phyloP scores from a whole-genome alignment of 2,113 vertebrate genomes.

The Lampris incognitus region DNA sequence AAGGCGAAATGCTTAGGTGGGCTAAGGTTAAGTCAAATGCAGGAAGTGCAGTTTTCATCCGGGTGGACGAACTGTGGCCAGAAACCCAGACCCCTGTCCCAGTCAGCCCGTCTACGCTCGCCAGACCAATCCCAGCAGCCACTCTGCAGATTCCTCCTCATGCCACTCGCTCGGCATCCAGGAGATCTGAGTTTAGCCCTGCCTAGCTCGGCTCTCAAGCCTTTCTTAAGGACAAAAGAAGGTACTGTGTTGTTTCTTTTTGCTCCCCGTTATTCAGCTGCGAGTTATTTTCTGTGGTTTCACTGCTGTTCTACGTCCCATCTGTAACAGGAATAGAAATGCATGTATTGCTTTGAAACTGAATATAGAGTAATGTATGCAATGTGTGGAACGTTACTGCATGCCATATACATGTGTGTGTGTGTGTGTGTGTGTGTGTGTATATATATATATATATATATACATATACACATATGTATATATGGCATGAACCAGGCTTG shows the following conservation, averaged over 20 bases:
- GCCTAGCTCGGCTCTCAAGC: slow-evolving; percentile 30
- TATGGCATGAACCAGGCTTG: too few relatives aligned
- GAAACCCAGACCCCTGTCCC: slow-evolving; percentile 45
- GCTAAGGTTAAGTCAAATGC: slow-evolving; percentile 10
- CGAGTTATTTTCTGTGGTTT: slow-evolving; percentile 13
- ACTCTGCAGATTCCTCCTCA: slow-evolving; percentile 54
- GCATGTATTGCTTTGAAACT: too few relatives aligned
- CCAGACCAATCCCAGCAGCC: slow-evolving; percentile 64
- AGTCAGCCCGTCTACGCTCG: slow-evolving; percentile 24
- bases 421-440: slow-evolving; percentile 1
- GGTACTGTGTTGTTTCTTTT: slow-evolving; percentile 1
- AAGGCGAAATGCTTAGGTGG: too few relatives aligned
- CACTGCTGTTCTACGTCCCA: not conserved
- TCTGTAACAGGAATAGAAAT: too few relatives aligned
- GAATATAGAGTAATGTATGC: too few relatives aligned
- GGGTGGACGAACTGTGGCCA: slow-evolving; percentile 18
- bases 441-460: too few relatives aligned
- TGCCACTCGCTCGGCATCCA: slow-evolving; percentile 46
- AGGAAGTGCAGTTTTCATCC: slow-evolving; percentile 11
- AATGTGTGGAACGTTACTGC: too few relatives aligned
- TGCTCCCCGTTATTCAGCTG: not conserved
- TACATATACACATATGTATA: too few relatives aligned
- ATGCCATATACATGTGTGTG: not conserved
- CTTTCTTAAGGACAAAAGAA: slow-evolving; percentile 22
- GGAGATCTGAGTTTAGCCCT: slow-evolving; percentile 51